Evolutionary conservation across 2,888 invertebrate genomes (phyloP).

Genomic region (Scaptomyza tumidula): DNA sequence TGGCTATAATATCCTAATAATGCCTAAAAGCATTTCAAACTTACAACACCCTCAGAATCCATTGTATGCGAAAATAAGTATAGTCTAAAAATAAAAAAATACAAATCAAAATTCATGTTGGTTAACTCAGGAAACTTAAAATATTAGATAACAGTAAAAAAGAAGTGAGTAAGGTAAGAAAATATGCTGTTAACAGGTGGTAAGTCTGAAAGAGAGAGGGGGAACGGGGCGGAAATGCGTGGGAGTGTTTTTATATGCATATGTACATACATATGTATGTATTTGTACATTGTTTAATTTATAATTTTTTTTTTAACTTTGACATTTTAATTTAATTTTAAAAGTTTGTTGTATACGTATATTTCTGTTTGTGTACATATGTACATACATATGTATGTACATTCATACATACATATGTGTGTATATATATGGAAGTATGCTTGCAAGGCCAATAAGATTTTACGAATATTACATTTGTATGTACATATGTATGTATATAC

Average conservation of each 20-base stretch:
- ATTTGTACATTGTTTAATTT: too few species aligned
- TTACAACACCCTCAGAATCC: constrained; percentile 50
- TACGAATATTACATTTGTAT: too few species aligned
- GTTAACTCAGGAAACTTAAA: neutral
- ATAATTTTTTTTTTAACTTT: too few species aligned
- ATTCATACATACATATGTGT: neutral
- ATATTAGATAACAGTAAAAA: neutral
- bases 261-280: too few species aligned
- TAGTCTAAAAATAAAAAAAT: neutral
- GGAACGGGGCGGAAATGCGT: too few species aligned
- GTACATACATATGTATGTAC: neutral
- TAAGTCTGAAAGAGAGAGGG: too few species aligned
- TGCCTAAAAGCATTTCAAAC: constrained; percentile 3
- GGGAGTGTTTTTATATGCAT: too few species aligned
- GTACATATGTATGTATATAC: neutral
- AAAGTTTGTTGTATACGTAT: neutral
- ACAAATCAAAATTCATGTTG: neutral
- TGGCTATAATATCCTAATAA: neutral
- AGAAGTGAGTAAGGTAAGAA: too few species aligned
- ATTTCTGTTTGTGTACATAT: neutral
- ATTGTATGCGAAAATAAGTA: constrained; percentile 22
- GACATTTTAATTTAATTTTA: neutral
- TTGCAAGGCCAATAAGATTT: too few species aligned
- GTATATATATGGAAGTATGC: too few species aligned
- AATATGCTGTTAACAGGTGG: too few species aligned